Evolutionary conservation across 2,797 vertebrate species (phyloP).

Genomic region (Esox lucius): DNA sequence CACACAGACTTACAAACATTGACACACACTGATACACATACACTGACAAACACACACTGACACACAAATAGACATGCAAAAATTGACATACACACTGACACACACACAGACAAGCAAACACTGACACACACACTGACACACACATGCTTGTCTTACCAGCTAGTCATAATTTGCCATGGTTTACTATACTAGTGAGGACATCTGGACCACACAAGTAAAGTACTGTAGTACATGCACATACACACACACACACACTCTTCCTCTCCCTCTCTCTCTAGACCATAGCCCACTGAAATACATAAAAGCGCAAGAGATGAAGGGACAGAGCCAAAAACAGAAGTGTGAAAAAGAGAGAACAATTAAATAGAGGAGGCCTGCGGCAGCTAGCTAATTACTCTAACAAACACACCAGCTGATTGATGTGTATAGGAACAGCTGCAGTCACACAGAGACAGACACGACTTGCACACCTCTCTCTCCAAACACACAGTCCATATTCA

Average conservation of each 20-base stretch:
- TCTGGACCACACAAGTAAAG: too few relatives aligned
- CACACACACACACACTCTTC: too few relatives aligned
- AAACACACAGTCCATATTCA: neutral
- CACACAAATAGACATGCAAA: too few relatives aligned
- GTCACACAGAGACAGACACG: slow-evolving; percentile 8
- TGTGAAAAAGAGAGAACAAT: slow-evolving; percentile 55
- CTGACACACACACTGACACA: neutral
- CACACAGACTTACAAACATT: too few relatives aligned
- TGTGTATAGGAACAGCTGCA: slow-evolving; percentile 56
- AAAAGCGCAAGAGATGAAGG: slow-evolving; percentile 60
- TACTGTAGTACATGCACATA: too few relatives aligned
- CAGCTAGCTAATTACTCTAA: slow-evolving; percentile 68
- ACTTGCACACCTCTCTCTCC: neutral
- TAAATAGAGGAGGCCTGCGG: slow-evolving; percentile 58
- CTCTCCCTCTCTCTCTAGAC: neutral
- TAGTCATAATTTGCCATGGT: too few relatives aligned
- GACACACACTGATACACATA: neutral
- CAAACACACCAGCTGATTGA: slow-evolving; percentile 67
- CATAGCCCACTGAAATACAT: slow-evolving; percentile 31
- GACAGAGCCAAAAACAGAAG: slow-evolving; percentile 38
- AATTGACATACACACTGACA: neutral
- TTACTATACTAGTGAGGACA: too few relatives aligned
- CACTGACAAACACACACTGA: too few relatives aligned
- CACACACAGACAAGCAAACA: neutral
- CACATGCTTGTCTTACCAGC: too few relatives aligned